Conservation (phyloP, 1,140 invertebrate species). For the Eumeta japonica region DNA sequence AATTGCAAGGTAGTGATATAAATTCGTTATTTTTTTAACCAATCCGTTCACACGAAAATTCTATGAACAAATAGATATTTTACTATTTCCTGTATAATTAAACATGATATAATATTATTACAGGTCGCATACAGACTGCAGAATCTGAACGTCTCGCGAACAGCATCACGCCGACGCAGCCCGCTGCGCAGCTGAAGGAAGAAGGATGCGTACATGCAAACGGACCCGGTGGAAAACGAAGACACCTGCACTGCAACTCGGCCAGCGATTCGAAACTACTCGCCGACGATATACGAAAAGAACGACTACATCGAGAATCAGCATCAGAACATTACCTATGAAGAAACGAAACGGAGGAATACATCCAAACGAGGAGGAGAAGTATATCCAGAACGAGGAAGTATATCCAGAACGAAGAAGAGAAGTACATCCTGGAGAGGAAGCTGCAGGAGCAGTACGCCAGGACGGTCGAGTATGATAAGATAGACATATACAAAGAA, state of each 20-base stretch:
- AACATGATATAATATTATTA: no score
- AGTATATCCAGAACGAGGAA: constrained; percentile 45
- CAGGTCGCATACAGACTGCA: constrained; percentile 34
- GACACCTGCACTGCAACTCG: constrained; percentile 24
- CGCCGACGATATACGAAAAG: constrained; percentile 13
- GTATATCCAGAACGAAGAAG: no score
- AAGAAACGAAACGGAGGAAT: constrained; percentile 34
- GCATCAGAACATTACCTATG: constrained; percentile 35
- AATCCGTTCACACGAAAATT: no score
- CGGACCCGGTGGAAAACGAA: constrained; percentile 33
- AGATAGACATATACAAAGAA: not conserved
- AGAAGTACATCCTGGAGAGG: constrained; percentile 39
- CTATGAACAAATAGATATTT: no score
- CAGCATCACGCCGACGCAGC: constrained; percentile 17
- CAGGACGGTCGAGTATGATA: constrained; percentile 12
- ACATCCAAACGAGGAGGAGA: constrained; percentile 28
- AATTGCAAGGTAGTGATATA: no score
- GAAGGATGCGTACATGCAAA: constrained; percentile 48
- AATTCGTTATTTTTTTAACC: no score
- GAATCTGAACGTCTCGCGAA: constrained; percentile 20
- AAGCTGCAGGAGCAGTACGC: constrained; percentile 33
- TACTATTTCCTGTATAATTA: no score
- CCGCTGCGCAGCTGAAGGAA: constrained; percentile 24
- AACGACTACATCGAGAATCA: no score
- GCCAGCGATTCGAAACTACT: constrained; percentile 26